These are phyloP conservation scores for Delphinus delphis DNA, from an alignment of 2,113 vertebrate genomes.

Conservation along the genomic window DNA sequence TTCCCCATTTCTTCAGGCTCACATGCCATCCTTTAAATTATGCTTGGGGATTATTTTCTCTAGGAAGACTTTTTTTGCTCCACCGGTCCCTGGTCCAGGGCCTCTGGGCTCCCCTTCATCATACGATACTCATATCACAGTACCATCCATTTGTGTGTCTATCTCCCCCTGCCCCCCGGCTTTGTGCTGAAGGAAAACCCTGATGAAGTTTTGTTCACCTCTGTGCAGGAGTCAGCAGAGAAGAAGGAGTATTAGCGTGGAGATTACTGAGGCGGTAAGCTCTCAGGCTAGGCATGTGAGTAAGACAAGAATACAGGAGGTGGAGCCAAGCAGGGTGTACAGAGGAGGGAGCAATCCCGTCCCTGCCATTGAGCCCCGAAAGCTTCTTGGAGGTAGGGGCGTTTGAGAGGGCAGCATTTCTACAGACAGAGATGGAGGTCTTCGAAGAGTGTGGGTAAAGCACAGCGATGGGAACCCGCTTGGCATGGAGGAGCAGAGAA, in stretches of 20 bases:
- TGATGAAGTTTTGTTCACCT: rapidly evolving
- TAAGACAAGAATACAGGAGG: background rate
- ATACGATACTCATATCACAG: background rate
- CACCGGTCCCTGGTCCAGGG: background rate
- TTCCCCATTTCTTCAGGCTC: background rate
- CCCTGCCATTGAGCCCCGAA: background rate
- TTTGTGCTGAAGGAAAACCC: background rate
- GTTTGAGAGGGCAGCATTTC: background rate
- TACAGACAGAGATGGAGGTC: background rate
- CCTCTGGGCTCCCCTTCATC: background rate
- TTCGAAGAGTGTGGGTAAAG: background rate
- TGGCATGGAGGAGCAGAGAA: background rate
- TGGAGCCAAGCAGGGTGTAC: background rate
- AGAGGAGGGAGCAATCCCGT: too few species aligned
- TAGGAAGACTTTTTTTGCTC: background rate
- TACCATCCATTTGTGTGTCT: background rate
- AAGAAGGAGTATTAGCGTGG: background rate
- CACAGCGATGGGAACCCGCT: background rate
- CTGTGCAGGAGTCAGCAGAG: background rate
- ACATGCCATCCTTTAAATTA: background rate
- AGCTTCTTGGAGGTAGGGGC: background rate
- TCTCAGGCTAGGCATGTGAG: background rate
- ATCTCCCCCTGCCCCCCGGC: background rate
- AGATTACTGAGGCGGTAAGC: background rate
- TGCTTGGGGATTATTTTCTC: background rate